Evolutionary conservation across 2,113 vertebrate species (phyloP).

Genomic region (Zapornia atra): DNA sequence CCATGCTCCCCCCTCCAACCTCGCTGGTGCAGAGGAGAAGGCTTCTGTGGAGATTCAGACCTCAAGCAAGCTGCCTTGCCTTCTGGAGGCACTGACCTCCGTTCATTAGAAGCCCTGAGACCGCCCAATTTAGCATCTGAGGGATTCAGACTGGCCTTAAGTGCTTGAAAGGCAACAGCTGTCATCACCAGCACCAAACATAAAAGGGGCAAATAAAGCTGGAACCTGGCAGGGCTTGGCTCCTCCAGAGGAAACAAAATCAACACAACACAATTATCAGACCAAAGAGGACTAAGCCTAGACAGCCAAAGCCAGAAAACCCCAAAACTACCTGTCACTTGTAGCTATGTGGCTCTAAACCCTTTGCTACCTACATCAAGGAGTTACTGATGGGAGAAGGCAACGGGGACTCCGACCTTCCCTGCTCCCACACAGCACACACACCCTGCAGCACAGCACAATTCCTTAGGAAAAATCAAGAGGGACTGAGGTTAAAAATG

Average conservation of each 20-base stretch:
- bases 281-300: neutral
- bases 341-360: neutral
- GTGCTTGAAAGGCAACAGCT: neutral
- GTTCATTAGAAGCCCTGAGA: neutral
- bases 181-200: neutral
- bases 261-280: neutral
- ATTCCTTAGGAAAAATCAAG: neutral
- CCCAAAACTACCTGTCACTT: neutral
- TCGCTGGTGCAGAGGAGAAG: fast-evolving
- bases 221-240: neutral
- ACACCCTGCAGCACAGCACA: neutral
- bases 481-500: neutral
- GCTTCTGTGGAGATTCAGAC: neutral
- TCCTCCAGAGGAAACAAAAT: neutral
- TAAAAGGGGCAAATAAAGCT: neutral
- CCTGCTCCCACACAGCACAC: neutral
- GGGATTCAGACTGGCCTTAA: neutral
- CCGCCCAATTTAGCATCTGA: neutral
- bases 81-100: neutral
- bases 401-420: neutral
- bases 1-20: fast-evolving
- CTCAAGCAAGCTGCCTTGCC: neutral
- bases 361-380: neutral
- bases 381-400: neutral
- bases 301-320: neutral